Conservation (phyloP, 2,113 vertebrate species). For the Percina caprodes region DNA sequence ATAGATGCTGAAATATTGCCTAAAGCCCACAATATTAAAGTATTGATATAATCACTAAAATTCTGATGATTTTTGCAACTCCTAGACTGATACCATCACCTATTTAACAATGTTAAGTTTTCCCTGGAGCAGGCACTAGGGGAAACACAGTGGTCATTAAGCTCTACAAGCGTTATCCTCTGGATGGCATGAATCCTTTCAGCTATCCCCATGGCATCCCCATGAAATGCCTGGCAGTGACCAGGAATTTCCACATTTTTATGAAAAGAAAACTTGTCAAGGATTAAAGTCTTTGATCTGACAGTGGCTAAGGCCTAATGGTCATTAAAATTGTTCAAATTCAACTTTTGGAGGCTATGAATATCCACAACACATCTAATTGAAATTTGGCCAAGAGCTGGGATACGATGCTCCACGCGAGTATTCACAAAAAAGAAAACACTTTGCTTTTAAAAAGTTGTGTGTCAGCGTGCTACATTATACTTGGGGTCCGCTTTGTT, state of each 20-base stretch:
- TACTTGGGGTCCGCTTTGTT: background rate
- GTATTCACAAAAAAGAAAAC: background rate
- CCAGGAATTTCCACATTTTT: background rate
- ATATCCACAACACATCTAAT: background rate
- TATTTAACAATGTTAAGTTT: constrained; percentile 13
- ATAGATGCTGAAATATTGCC: constrained; percentile 14
- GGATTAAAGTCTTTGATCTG: background rate
- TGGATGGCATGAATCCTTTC: background rate
- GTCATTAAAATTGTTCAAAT: background rate
- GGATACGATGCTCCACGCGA: background rate
- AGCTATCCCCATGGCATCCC: background rate
- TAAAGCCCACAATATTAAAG: background rate
- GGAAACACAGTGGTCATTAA: constrained; percentile 3
- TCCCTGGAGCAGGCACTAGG: too few species aligned
- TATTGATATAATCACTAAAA: background rate
- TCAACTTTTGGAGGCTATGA: background rate
- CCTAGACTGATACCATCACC: background rate
- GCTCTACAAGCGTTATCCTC: background rate
- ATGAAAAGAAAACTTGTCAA: background rate
- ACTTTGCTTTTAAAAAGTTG: background rate
- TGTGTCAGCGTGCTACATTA: background rate
- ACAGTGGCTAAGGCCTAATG: background rate
- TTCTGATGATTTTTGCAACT: background rate
- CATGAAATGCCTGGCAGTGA: background rate
- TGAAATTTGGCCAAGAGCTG: background rate